A percentile compares a stretch with the other conserved stretches of the same genome.
phyloP scores from a whole-genome alignment of 1,140 invertebrate genomes.

The Chelonus insularis region DNA sequence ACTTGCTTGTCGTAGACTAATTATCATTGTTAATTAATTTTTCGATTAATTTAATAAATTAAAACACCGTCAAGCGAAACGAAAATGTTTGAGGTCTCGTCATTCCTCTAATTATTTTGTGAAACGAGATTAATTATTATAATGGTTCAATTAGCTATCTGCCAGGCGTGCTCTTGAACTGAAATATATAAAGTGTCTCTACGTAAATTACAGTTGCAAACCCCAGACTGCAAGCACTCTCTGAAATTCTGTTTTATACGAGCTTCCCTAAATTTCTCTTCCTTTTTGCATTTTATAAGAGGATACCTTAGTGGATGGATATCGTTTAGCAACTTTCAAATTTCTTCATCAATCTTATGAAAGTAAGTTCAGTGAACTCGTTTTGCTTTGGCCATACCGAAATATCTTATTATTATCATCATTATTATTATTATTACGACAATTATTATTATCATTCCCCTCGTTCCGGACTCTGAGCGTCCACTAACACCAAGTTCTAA shows the following conservation, averaged over 20 bases:
- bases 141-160: constrained; percentile 22
- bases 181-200: constrained; percentile 3
- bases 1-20: no score
- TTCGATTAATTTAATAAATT: no score
- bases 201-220: background rate
- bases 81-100: background rate
- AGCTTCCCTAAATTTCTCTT: constrained; percentile 1
- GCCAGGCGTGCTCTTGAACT: constrained; percentile 2
- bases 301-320: constrained; percentile 10
- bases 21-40: no score
- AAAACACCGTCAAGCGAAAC: no score
- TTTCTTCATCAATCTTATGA: constrained; percentile 32
- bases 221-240: background rate
- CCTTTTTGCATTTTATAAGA: background rate
- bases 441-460: background rate
- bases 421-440: background rate
- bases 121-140: constrained; percentile 20
- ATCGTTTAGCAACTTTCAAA: constrained; percentile 31
- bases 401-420: constrained; percentile 6
- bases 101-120: constrained; percentile 9
- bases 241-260: constrained; percentile 1
- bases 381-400: constrained; percentile 13
- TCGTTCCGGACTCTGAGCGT: constrained; percentile 9
- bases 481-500: constrained; percentile 27
- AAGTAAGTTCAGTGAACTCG: constrained; percentile 29